Evolutionary conservation across 2,888 invertebrate genomes (phyloP), one percentile per base, ranked within the genome.

Genomic region (Galeruca laticollis): DNA sequence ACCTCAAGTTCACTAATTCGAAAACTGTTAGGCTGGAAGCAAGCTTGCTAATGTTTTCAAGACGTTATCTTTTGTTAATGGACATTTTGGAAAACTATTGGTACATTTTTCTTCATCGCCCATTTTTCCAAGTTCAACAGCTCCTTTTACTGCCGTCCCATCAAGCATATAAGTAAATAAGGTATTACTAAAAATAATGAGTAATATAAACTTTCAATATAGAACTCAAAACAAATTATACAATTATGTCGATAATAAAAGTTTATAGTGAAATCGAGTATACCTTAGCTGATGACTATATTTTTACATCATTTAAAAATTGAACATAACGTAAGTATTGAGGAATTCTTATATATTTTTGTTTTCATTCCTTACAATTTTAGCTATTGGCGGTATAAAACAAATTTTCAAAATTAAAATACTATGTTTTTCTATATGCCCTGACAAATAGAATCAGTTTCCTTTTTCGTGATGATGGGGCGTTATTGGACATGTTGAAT

Each of bases 121-220:
- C 68, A 83, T 83, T 69, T 85, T 81, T 0, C 92, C 93, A 60
- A 90, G 88, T 59, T 91, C 88, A 26, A 92, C 86, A 0, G 92
- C 93, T 77, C 92, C 90, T 82, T 91, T 92, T 51, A 93, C 87
- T 1, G 91, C 88, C 0, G 93, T 92, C 0, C 93, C 93, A 77
- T 92, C 92, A 60, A 93, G 79, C 86, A 93, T 88, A 62, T 91
- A 91, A 9, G 90, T 88, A 13, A 93, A 88, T 26, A 93, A 81
- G 0, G 91, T 88, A 78, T 92, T 93, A 73, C 93, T 93, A 84
- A 56, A 59, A 31, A 59, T 49, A 68, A 66, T 47, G 21, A 51
- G 18, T 31, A 9, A 54, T 61, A 68, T 40, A 74, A 6, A 59
- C 2, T 37, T 37, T 21, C 47, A 43, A 43, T 59, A 57, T 60